These are phyloP conservation scores for Bolinopsis microptera DNA, from an alignment of 37 sponge, comb jelly and placozoan species.

Conservation along the genomic window DNA sequence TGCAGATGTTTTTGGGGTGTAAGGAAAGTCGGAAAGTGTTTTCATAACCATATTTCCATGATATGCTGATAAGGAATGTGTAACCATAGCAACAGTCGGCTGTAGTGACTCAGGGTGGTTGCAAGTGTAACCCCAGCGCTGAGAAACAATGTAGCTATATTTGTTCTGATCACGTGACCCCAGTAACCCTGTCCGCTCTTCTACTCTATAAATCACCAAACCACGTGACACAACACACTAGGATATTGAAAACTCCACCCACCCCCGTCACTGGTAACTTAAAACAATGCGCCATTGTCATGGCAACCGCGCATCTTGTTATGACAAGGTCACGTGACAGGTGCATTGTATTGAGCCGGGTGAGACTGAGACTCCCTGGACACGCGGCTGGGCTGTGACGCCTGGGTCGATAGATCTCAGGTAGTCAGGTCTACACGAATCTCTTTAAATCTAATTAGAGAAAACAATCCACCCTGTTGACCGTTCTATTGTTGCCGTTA, in stretches of 20 bases:
- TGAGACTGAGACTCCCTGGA: neutral
- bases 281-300: neutral
- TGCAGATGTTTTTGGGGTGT: neutral
- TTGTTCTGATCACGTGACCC: neutral
- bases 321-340: conserved; percentile 23
- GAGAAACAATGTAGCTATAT: neutral
- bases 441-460: neutral
- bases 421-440: neutral
- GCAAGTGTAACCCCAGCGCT: neutral
- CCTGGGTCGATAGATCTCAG: neutral
- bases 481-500: conserved; percentile 2
- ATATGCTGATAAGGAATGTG: neutral
- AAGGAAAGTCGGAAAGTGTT: neutral
- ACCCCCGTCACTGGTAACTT: neutral
- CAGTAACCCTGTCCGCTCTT: neutral
- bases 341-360: neutral
- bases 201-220: neutral
- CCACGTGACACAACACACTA: neutral
- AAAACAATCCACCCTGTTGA: neutral
- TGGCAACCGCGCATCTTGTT: neutral
- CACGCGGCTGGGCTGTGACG: neutral
- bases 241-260: neutral
- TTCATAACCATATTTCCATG: neutral
- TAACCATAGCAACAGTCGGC: neutral
- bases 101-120: neutral